Evolutionary conservation across 2,797 vertebrate species (phyloP).

Genomic region (Pampus argenteus): DNA sequence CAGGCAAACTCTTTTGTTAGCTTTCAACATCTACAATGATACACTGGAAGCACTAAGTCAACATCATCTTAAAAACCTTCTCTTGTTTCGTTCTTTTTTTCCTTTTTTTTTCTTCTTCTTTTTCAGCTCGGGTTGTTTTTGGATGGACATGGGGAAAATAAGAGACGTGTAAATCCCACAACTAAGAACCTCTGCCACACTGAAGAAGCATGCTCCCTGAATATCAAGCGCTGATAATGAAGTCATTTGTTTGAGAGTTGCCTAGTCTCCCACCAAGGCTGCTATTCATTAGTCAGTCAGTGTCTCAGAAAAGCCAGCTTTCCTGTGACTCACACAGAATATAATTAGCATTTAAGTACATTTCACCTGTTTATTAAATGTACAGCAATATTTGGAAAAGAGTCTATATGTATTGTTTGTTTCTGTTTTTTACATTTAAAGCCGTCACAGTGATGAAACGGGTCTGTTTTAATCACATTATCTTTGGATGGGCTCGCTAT

Average conservation of each 20-base stretch:
- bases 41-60: constrained; percentile 55
- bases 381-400: constrained; percentile 46
- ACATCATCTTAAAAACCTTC: constrained; percentile 36
- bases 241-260: constrained; percentile 86
- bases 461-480: constrained; percentile 39
- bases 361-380: constrained; percentile 73
- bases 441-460: constrained; percentile 18
- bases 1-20: constrained; percentile 74
- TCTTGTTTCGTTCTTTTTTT: constrained; percentile 10
- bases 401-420: constrained; percentile 38
- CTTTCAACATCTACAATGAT: constrained; percentile 62
- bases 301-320: constrained; percentile 73
- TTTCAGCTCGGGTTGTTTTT: constrained; percentile 47
- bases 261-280: constrained; percentile 82
- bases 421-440: constrained; percentile 30
- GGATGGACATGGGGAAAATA: constrained; percentile 68
- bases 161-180: constrained; percentile 74
- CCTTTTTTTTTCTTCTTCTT: constrained; percentile 5
- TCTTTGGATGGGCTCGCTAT: constrained; percentile 23
- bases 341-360: constrained; percentile 80
- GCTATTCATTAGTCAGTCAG: constrained; percentile 85
- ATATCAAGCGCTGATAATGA: constrained; percentile 86
- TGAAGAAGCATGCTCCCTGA: constrained; percentile 77
- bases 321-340: constrained; percentile 72
- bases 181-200: constrained; percentile 71